Evolutionary conservation across 2,888 invertebrate species (phyloP), one percentile per base, ranked within the genome.

Genomic region (Panzeria rudis): DNA sequence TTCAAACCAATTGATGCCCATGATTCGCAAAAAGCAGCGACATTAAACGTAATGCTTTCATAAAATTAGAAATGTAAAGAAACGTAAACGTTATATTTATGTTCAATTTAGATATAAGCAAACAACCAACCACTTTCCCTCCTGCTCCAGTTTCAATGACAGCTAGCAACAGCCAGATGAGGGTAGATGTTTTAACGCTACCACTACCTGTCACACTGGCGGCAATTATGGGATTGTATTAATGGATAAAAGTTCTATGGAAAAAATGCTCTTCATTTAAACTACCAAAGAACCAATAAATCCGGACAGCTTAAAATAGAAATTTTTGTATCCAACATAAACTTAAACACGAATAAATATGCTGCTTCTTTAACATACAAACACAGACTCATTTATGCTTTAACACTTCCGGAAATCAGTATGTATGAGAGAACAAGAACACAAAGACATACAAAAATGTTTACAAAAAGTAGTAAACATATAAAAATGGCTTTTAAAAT

Each of bases 381-480:
- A 47, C 44, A 56, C 35, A 64, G 25, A 66, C 13, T 41, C 64
- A 35, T 73, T 73, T 17, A 78, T 69, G 82, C 75, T 82, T 69
- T 64, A 79, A 82, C 85, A 85, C 85, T 82, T 85, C 75, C 78
- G 78, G 64, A 82, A 71, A 79, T 82, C 59, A 52, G 44, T 25
- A 54, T n/a, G 50, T 23, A 25, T 35, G 44, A 68, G 17, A 17
- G 35, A 41, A 11, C 20, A 17, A 52, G 13, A 25, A 50, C 23
- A 41, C 17, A 1, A 47, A 23, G 13, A 38, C 0, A 11, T 13
- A 11, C 15, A 50, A 68, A 78, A 44, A 69, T 62, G n/a, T 56
- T 29, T 3, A 56, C 54, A 56, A 54, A 80, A 69, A 78, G 15
- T 44, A 44, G 29, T 6, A 62, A 38, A 64, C 23, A 59, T 15